Base-by-base conservation (phyloP, 2,888 invertebrate species). In the Melanophora roralis region DNA sequence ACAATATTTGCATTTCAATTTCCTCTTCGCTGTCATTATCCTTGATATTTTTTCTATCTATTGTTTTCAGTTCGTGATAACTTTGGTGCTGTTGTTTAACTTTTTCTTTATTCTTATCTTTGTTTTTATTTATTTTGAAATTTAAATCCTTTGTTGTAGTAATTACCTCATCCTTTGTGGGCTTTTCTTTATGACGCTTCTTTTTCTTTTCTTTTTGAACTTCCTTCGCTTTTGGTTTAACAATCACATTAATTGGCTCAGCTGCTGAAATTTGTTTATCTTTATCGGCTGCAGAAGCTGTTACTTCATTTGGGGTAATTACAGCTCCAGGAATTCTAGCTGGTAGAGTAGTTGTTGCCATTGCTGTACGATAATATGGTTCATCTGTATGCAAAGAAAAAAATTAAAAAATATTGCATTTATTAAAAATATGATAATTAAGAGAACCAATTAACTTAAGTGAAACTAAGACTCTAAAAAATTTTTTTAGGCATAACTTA, bases 1-100 rank as follows among this genome's bases (percentile, higher is more conserved):
- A 91, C 84, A 94, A 93, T n/a, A 94, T 91, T 89, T 94, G 93
- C 62, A 83, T 68, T 57, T 85, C 85, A 55, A 84, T 81, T 65
- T 83, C 83, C 68, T 81, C 57, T 27, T 69, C 69, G 65, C 60
- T 77, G 32, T 45, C 51, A 43, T 36, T 64, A n/a, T 69, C 57
- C 21, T 49, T 60, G 2, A 12, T 38, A 3, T 1, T 53, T 2
- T 16, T 47, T 6, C 38, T 65, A 11, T 60, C 75, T 21, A 16
- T 49, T 9, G 11, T n/a, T n/a, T 59, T 49, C 32, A 7, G 16
- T 36, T 71, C 59, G 32, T 53, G n/a, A 36, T 53, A 7, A 38
- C 3, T 14, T 9, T 19, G 14, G 23, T 23, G 32, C 5, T 57
- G 40, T 40, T 49, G 36, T 21, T 47, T 49, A 14, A 62, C 59